Percentiles rank a stretch among this genome's conserved stretches.
phyloP scores from a whole-genome alignment of 2,797 vertebrate genomes.

The Pseudochirops cupreus region DNA sequence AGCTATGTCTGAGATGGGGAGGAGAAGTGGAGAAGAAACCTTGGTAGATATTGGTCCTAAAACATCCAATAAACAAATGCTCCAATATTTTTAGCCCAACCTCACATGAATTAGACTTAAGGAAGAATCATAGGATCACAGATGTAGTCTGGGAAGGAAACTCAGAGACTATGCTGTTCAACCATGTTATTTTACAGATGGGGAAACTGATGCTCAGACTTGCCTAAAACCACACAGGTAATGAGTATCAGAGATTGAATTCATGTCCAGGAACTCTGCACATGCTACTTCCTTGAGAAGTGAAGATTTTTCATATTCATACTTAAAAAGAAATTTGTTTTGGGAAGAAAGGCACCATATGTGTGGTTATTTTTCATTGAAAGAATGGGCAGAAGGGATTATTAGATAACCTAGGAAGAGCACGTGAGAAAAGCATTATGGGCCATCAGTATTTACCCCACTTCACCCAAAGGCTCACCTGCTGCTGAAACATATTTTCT shows the following conservation, averaged over 20 bases:
- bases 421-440: background rate
- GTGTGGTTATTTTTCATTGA: background rate
- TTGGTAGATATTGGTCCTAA: background rate
- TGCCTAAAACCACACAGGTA: background rate
- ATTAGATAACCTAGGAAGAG: background rate
- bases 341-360: background rate
- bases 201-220: background rate
- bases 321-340: background rate
- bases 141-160: background rate
- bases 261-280: background rate
- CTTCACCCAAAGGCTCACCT: background rate
- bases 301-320: background rate
- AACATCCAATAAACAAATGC: background rate
- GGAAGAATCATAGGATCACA: background rate
- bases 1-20: background rate
- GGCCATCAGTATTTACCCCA: background rate
- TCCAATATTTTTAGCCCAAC: background rate
- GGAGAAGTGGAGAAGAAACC: background rate
- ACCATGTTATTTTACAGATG: background rate
- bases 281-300: background rate
- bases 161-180: background rate
- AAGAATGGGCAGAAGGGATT: background rate
- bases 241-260: background rate
- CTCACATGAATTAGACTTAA: background rate
- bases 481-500: background rate